Evolutionary conservation across 2,113 vertebrate genomes (phyloP).

Genomic region (Cavia porcellus): DNA sequence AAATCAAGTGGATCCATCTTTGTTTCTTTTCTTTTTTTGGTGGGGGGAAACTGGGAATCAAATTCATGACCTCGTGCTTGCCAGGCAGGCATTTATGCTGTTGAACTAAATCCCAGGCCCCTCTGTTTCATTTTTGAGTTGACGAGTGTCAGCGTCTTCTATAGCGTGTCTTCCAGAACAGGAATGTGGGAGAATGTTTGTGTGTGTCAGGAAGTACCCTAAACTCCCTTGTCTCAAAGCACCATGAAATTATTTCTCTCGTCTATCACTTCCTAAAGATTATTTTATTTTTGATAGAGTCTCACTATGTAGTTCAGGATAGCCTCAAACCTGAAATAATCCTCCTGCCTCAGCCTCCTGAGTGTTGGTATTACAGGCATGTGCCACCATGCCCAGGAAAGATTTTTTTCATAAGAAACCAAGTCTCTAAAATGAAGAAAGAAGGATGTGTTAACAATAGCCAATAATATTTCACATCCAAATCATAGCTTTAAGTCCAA

Average conservation of each 20-base stretch:
- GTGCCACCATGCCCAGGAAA: background rate
- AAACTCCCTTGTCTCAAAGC: background rate
- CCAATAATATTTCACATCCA: constrained; percentile 20
- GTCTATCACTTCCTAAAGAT: background rate
- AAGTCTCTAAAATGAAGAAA: background rate
- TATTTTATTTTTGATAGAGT: background rate
- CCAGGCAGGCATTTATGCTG: too few species aligned
- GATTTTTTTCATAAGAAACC: constrained; percentile 10
- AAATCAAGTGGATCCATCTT: background rate
- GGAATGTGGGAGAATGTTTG: background rate
- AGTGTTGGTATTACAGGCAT: background rate
- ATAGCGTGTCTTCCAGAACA: background rate
- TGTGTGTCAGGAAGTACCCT: background rate
- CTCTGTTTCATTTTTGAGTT: background rate
- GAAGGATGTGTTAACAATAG: background rate
- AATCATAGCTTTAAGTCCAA: background rate
- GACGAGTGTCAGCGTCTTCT: background rate
- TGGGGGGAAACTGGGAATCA: too few species aligned
- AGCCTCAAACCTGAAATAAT: background rate
- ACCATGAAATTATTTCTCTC: background rate
- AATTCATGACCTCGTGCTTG: too few species aligned
- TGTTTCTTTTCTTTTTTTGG: background rate
- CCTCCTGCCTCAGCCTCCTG: background rate
- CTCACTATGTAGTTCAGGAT: background rate
- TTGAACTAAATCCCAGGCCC: too few species aligned